Conservation (phyloP, 2,113 vertebrate species). For the Hydropotes inermis region DNA sequence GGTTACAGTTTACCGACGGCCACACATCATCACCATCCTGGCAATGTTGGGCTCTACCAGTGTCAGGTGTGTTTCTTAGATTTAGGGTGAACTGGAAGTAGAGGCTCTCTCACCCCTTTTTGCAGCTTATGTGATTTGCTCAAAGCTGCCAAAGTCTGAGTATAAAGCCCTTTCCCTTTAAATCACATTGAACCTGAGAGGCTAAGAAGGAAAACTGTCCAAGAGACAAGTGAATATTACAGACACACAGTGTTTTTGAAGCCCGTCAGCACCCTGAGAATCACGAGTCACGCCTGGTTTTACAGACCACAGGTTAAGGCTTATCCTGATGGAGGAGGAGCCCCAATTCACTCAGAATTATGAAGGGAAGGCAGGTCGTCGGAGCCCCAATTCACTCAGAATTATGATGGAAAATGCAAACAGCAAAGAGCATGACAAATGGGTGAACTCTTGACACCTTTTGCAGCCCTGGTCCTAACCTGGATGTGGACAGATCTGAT, state of each 20-base stretch:
- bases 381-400: not conserved
- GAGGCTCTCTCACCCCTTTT: accelerated
- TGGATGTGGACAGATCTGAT: not conserved
- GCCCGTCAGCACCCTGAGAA: not conserved
- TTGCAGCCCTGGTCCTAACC: not conserved
- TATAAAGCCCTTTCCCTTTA: not conserved
- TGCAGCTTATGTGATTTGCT: not conserved
- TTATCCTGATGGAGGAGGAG: not conserved
- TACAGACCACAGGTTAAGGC: not conserved
- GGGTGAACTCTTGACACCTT: not conserved
- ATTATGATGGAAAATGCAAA: not conserved
- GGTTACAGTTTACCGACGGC: not conserved
- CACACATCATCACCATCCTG: accelerated
- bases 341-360: not conserved
- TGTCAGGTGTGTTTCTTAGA: not conserved
- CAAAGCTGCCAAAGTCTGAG: not conserved
- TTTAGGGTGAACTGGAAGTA: not conserved
- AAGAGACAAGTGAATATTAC: not conserved
- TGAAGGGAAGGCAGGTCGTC: not conserved
- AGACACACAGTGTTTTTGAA: not conserved
- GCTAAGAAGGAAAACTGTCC: not conserved
- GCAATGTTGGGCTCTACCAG: not conserved
- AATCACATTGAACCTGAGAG: not conserved
- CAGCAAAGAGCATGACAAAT: not conserved
- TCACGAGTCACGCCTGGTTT: not conserved